These are phyloP conservation scores for Poeciliopsis gracilis DNA, from an alignment of 2,797 vertebrate genomes.

Conservation along the genomic window DNA sequence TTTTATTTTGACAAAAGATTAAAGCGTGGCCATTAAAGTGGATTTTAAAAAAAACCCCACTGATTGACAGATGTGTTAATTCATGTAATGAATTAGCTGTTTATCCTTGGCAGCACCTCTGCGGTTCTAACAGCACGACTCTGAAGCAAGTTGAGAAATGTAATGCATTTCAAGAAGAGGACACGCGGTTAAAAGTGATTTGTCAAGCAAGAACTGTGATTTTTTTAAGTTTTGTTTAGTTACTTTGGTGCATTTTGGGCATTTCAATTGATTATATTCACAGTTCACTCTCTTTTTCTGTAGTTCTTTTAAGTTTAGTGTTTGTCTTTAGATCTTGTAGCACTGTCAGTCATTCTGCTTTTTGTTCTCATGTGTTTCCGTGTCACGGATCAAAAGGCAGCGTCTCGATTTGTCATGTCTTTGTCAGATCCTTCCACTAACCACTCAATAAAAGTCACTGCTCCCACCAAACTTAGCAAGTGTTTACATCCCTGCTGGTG, in stretches of 20 bases:
- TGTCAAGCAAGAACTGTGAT: background rate
- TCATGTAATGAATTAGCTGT: background rate
- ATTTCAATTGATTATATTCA: background rate
- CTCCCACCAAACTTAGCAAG: too few species aligned
- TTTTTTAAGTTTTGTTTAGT: background rate
- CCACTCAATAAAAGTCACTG: background rate
- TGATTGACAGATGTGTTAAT: background rate
- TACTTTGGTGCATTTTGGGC: background rate
- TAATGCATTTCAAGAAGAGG: background rate
- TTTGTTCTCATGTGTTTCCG: background rate
- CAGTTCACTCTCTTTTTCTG: background rate
- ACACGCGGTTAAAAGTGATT: background rate
- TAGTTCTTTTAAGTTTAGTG: background rate
- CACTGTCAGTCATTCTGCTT: too few species aligned
- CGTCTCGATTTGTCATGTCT: background rate
- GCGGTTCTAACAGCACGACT: background rate
- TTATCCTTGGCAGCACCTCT: background rate
- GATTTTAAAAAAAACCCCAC: background rate
- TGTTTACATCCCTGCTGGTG: too few species aligned
- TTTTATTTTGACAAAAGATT: background rate
- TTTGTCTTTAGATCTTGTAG: background rate
- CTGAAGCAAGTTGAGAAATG: constrained; percentile 11
- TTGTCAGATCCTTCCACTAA: background rate
- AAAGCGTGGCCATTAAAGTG: background rate
- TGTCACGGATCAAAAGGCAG: background rate